A percentile compares a stretch with the other conserved stretches of the same genome.
These are phyloP conservation scores for Hippopotamyrus pictus DNA, from an alignment of 2,797 vertebrate species.

Conservation along the genomic window DNA sequence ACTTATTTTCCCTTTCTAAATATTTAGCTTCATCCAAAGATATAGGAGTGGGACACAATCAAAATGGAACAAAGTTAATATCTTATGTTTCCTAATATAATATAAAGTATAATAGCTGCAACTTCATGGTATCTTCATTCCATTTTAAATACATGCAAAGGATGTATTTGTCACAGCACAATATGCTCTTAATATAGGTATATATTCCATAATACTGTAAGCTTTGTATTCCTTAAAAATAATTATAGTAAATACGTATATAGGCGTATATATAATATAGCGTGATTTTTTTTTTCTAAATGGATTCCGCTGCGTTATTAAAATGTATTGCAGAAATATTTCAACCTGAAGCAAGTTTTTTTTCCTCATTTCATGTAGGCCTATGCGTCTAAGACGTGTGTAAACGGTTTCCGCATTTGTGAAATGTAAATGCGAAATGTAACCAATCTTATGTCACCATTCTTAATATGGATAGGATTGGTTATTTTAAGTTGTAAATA, in stretches of 20 bases:
- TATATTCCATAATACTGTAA: neutral
- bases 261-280: neutral
- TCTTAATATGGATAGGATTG: neutral
- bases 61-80: neutral
- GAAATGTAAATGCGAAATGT: neutral
- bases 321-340: neutral
- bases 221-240: neutral
- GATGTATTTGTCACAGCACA: neutral
- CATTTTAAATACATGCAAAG: neutral
- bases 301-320: neutral
- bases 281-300: neutral
- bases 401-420: no score
- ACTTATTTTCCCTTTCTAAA: neutral
- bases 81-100: neutral
- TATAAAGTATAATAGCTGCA: neutral
- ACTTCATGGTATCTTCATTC: neutral
- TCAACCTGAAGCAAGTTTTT: neutral
- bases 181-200: neutral
- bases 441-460: neutral
- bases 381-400: no score
- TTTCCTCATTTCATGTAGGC: neutral
- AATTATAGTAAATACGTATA: neutral
- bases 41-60: neutral
- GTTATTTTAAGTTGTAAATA: neutral
- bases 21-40: neutral